These are phyloP conservation scores for Nebria ingens DNA, from an alignment of 1,140 invertebrate genomes.

Conservation along the genomic window DNA sequence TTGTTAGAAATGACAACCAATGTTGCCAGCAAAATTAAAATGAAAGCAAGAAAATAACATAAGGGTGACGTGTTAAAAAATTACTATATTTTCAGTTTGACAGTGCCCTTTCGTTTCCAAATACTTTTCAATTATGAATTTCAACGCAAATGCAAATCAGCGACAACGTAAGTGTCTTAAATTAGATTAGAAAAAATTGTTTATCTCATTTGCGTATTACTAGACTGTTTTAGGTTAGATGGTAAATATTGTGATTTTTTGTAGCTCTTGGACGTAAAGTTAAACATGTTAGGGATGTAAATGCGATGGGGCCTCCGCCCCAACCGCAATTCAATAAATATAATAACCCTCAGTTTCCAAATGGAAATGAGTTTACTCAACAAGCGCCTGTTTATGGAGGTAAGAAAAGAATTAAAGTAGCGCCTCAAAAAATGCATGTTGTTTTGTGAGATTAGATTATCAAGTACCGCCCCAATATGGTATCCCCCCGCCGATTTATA, in stretches of 20 bases:
- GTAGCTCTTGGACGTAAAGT: constrained; percentile 39
- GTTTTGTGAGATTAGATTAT: neutral
- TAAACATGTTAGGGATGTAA: constrained; percentile 52
- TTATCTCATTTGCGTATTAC: constrained; percentile 13
- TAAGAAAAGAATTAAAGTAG: neutral
- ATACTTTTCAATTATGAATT: constrained; percentile 32
- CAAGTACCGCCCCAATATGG: constrained; percentile 3
- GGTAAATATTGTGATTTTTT: constrained; percentile 13
- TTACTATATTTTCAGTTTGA: neutral
- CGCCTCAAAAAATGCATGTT: neutral
- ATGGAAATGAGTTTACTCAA: constrained; percentile 4
- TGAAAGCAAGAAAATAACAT: neutral
- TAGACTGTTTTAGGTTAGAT: constrained; percentile 15
- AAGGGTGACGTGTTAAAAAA: constrained; percentile 1
- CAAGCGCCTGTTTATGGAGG: neutral
- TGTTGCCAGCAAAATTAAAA: neutral
- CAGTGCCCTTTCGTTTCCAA: no score
- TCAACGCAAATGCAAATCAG: constrained; percentile 39
- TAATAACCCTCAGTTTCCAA: constrained; percentile 10
- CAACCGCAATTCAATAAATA: constrained; percentile 14
- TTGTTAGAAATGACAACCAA: neutral
- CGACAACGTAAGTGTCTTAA: constrained; percentile 35
- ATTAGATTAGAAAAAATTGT: constrained; percentile 12
- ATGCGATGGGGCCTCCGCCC: constrained; percentile 41
- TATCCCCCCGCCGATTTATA: neutral